phyloP scores from a whole-genome alignment of 2,888 invertebrate species.

The Mesorhabditis sp. region DNA sequence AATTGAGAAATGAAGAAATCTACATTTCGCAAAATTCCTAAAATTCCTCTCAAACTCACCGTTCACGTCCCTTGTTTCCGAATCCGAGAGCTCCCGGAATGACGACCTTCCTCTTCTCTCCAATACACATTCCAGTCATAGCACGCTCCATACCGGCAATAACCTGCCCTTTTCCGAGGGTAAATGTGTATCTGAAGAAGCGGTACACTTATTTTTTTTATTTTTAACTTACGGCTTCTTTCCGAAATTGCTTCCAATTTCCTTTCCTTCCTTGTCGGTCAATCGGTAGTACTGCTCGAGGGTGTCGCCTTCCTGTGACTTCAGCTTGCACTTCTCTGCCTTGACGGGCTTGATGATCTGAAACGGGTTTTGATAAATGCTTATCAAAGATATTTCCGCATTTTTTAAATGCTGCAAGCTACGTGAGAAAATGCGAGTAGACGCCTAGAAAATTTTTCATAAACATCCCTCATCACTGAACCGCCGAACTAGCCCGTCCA shows the following conservation, averaged over 20 bases:
- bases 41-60: slow-evolving; percentile 1
- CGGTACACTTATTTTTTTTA: background rate
- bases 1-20: background rate
- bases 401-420: background rate
- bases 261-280: slow-evolving; percentile 55
- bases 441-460: background rate
- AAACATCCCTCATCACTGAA: too few species aligned
- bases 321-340: slow-evolving; percentile 53
- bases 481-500: too few species aligned
- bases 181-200: slow-evolving; percentile 51
- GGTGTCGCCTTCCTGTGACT: slow-evolving; percentile 43
- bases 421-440: background rate
- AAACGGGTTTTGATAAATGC: slow-evolving; percentile 8
- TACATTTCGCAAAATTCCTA: background rate
- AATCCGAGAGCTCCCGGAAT: slow-evolving; percentile 54
- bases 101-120: slow-evolving; percentile 57
- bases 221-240: slow-evolving; percentile 50
- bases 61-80: slow-evolving; percentile 37
- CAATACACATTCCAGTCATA: slow-evolving; percentile 56
- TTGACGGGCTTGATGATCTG: slow-evolving; percentile 40
- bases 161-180: slow-evolving; percentile 52
- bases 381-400: background rate
- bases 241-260: slow-evolving; percentile 56
- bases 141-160: slow-evolving; percentile 56
- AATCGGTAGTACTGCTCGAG: slow-evolving; percentile 55